Evolutionary conservation across 2,888 invertebrate genomes (phyloP).

Genomic region (Poecilus cupreus): DNA sequence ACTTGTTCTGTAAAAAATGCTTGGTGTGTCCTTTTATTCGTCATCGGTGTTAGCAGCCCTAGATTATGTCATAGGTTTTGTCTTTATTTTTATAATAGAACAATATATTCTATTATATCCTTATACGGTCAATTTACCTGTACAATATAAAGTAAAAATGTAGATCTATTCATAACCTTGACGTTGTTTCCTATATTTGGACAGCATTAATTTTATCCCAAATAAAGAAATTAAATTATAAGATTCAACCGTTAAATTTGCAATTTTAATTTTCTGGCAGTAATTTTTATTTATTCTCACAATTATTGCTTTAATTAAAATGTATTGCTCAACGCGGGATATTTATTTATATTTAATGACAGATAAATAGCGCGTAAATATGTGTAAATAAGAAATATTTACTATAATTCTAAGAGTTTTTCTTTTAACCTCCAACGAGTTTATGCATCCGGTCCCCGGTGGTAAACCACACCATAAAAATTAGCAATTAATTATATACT

Average conservation of each 20-base stretch:
- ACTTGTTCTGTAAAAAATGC: no score
- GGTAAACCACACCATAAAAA: not conserved
- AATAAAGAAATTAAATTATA: not conserved
- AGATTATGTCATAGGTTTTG: no score
- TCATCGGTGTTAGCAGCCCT: no score
- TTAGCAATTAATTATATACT: not conserved
- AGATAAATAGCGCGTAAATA: not conserved
- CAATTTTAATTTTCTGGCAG: no score
- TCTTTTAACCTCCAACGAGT: not conserved
- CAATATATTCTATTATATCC: no score
- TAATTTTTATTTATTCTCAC: no score
- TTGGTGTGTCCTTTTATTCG: no score
- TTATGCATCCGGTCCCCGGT: not conserved
- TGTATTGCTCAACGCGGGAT: not conserved
- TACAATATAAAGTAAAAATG: not conserved
- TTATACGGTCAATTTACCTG: not conserved
- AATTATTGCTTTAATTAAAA: no score
- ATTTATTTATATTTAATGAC: not conserved
- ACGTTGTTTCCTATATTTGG: slow-evolving; percentile 2
- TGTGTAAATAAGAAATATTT: no score
- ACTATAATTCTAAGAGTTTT: not conserved
- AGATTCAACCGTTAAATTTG: no score
- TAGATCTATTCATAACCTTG: slow-evolving; percentile 1
- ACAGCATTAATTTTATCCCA: not conserved
- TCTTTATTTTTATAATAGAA: no score